These are phyloP conservation scores for Centropyge bicolor DNA, from an alignment of 2,797 vertebrate genomes.

Conservation along the genomic window DNA sequence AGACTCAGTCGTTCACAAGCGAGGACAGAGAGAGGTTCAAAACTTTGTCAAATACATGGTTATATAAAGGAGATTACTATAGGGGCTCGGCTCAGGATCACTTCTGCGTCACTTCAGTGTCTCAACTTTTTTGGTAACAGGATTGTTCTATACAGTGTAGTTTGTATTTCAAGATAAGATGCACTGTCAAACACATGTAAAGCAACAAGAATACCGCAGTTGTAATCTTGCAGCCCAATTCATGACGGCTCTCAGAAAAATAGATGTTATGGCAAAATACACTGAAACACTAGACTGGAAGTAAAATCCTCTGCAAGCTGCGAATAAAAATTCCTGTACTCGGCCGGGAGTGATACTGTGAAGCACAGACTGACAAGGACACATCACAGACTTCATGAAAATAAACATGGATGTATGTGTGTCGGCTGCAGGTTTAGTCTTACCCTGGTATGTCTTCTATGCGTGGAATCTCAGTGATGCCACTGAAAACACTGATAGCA, in stretches of 20 bases:
- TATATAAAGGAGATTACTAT: no score
- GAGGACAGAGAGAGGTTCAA: no score
- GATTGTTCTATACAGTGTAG: neutral
- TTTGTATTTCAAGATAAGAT: neutral
- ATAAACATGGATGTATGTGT: neutral
- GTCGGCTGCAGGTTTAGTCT: neutral
- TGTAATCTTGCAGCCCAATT: neutral
- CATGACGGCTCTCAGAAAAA: neutral
- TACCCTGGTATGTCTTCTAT: conserved; percentile 2
- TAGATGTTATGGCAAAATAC: neutral
- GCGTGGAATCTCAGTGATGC: neutral
- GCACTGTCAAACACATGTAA: neutral
- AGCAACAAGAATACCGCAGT: neutral
- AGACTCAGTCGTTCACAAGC: no score
- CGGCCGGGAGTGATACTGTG: neutral
- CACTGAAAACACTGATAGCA: neutral
- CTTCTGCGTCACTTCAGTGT: no score
- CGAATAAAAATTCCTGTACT: neutral
- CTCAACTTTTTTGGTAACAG: no score
- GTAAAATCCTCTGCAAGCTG: neutral
- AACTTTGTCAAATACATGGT: no score
- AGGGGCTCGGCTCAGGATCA: no score
- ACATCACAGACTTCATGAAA: neutral
- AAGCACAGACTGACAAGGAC: neutral
- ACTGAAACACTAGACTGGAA: neutral